Evolutionary conservation across 2,113 vertebrate species (phyloP).

Genomic region (Mus pahari): DNA sequence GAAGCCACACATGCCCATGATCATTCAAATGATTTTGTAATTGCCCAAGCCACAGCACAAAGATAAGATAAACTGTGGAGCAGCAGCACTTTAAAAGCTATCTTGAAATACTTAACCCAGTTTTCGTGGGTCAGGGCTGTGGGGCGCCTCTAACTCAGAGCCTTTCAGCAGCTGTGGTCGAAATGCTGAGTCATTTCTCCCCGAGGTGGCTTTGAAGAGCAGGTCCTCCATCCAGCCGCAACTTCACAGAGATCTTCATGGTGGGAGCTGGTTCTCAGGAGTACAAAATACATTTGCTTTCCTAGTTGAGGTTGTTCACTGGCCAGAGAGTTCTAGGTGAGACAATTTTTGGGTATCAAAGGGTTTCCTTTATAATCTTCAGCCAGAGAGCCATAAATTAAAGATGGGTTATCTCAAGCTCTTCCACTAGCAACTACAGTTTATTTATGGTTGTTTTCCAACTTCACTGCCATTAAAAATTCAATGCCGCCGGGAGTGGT

Average conservation of each 20-base stretch:
- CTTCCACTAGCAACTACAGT: neutral
- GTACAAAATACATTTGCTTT: constrained; percentile 14
- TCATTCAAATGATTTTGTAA: constrained; percentile 5
- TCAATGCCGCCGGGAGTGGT: too few species aligned
- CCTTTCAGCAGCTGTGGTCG: neutral
- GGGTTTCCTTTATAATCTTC: neutral
- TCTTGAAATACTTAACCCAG: neutral
- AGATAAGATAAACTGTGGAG: neutral
- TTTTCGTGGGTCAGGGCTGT: neutral
- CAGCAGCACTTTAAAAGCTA: neutral
- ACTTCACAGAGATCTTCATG: constrained; percentile 9
- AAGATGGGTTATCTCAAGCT: neutral
- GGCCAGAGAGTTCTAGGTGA: neutral
- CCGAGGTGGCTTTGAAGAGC: neutral
- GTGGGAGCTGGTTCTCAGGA: neutral
- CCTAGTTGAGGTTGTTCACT: neutral
- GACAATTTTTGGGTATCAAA: neutral
- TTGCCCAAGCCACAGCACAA: neutral
- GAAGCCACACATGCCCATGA: neutral
- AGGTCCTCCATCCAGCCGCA: neutral
- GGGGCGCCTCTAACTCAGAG: neutral
- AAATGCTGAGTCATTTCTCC: neutral
- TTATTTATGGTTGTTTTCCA: neutral
- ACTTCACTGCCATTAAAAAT: neutral
- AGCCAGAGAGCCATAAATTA: neutral